Percentiles rank a stretch among this genome's conserved stretches.
Conservation (phyloP, 64 coral and sea anemone genomes). For the Actinia equina region DNA sequence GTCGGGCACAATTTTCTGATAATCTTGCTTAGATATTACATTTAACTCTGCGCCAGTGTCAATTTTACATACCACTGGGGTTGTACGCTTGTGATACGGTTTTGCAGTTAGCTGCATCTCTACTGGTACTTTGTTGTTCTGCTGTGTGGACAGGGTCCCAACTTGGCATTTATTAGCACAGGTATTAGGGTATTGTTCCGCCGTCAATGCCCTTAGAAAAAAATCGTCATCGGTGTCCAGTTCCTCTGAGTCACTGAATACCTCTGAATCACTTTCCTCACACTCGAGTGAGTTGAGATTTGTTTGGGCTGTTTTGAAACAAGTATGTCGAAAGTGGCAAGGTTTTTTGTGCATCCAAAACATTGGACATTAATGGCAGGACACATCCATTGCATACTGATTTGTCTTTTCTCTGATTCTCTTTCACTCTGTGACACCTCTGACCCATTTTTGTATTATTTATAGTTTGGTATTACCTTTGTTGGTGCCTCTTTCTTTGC, state of each 20-base stretch:
- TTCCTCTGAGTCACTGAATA: background rate
- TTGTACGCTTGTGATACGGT: slow-evolving; percentile 30
- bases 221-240: background rate
- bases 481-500: slow-evolving; percentile 5
- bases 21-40: slow-evolving; percentile 42
- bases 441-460: background rate
- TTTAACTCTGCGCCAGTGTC: slow-evolving; percentile 68
- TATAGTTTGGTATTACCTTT: slow-evolving; percentile 40
- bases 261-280: too few relatives aligned
- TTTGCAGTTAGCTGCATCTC: slow-evolving; percentile 50
- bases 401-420: background rate
- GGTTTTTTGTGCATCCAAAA: slow-evolving; percentile 34
- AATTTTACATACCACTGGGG: slow-evolving; percentile 49
- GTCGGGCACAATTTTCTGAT: slow-evolving; percentile 27
- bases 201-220: slow-evolving; percentile 23
- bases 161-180: background rate
- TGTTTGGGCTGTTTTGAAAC: slow-evolving; percentile 14
- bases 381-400: slow-evolving; percentile 6
- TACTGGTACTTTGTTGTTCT: slow-evolving; percentile 15
- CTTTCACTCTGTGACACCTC: background rate
- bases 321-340: slow-evolving; percentile 41
- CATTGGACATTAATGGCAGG: slow-evolving; percentile 46
- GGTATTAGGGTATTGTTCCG: slow-evolving; percentile 6
- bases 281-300: slow-evolving; percentile 25
- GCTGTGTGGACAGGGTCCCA: background rate